These are phyloP conservation scores for Caenorhabditis afra DNA, from an alignment of 2,888 invertebrate species.

Conservation along the genomic window DNA sequence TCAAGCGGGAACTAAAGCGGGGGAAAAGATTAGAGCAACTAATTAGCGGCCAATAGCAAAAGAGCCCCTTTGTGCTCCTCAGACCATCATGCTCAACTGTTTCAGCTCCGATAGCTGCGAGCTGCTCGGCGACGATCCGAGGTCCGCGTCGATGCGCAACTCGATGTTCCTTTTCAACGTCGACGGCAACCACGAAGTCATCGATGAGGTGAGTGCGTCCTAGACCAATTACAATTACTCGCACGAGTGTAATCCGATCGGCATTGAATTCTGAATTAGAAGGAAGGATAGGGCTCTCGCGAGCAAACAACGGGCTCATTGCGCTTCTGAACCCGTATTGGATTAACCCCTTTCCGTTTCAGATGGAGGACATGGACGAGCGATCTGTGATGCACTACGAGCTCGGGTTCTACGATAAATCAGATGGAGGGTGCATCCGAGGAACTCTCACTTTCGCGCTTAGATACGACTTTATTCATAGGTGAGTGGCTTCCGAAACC, in stretches of 20 bases:
- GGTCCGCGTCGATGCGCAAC: constrained; percentile 61
- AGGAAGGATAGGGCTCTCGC: neutral
- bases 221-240: constrained; percentile 3
- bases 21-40: constrained; percentile 6
- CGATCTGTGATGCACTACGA: constrained; percentile 82
- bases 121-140: constrained; percentile 56
- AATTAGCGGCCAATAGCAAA: neutral
- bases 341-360: constrained; percentile 5
- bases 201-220: constrained; percentile 44
- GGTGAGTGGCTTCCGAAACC: constrained; percentile 80
- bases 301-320: neutral
- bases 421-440: constrained; percentile 85
- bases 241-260: constrained; percentile 17
- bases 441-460: constrained; percentile 90
- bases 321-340: neutral
- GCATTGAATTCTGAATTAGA: constrained; percentile 6
- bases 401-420: constrained; percentile 86
- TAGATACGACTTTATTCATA: constrained; percentile 88
- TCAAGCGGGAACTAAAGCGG: constrained; percentile 1
- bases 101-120: constrained; percentile 70
- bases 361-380: constrained; percentile 74
- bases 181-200: constrained; percentile 52
- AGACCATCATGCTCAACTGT: constrained; percentile 39
- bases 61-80: neutral
- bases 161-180: constrained; percentile 66